These are phyloP conservation scores for Rhopalosiphum maidis DNA, from an alignment of 1,140 invertebrate species.

Conservation along the genomic window DNA sequence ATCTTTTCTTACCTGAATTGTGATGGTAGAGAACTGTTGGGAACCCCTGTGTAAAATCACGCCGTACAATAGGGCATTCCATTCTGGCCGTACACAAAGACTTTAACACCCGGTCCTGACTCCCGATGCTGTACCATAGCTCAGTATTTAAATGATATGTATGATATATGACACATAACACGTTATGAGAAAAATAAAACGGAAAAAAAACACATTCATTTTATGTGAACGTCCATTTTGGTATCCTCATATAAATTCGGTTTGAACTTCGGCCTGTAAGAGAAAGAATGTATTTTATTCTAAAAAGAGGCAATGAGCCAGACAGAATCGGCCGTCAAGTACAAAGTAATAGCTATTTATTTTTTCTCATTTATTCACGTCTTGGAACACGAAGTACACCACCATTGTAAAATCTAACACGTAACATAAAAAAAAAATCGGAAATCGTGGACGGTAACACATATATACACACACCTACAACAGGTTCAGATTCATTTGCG, in stretches of 20 bases:
- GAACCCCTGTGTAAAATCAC: conserved; percentile 44
- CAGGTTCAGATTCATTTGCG: conserved; percentile 29
- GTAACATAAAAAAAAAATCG: conserved; percentile 35
- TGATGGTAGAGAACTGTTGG: not conserved
- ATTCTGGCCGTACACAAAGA: conserved; percentile 54
- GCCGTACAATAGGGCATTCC: conserved; percentile 53
- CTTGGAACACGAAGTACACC: not conserved
- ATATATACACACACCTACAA: conserved; percentile 16
- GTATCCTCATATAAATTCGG: conserved; percentile 18
- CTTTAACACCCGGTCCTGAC: conserved; percentile 56
- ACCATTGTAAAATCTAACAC: conserved; percentile 26
- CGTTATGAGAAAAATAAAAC: conserved; percentile 51
- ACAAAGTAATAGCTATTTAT: conserved; percentile 47
- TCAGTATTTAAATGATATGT: conserved; percentile 55
- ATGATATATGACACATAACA: conserved; percentile 55
- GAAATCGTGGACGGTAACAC: conserved; percentile 8
- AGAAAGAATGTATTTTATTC: conserved; percentile 43
- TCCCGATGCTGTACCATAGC: conserved; percentile 42
- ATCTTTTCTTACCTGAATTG: not conserved
- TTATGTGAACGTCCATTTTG: conserved; percentile 36
- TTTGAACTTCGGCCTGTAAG: conserved; percentile 39
- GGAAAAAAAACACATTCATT: conserved; percentile 45
- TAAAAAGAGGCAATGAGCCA: conserved; percentile 50
- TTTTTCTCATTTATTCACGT: conserved; percentile 46
- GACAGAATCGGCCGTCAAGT: conserved; percentile 50